A percentile compares a stretch with the other conserved stretches of the same genome.
Evolutionary conservation across 2,888 invertebrate genomes (phyloP).

Genomic region (Thyatira batis): DNA sequence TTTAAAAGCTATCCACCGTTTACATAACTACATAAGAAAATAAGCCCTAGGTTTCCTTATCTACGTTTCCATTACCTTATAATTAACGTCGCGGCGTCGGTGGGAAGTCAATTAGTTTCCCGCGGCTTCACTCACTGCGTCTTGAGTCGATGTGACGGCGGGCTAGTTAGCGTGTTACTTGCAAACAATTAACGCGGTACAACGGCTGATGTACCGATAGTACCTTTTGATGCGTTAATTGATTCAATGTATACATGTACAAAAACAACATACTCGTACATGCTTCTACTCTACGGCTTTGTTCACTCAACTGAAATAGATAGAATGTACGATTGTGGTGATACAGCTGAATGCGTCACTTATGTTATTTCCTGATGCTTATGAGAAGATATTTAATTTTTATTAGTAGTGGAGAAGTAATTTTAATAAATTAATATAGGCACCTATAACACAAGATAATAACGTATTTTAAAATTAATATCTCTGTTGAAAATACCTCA

Average conservation of each 20-base stretch:
- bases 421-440: too few relatives aligned
- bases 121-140: conserved; percentile 23
- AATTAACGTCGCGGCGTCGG: conserved; percentile 37
- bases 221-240: conserved; percentile 40
- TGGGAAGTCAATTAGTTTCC: conserved; percentile 30
- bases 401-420: too few relatives aligned
- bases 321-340: too few relatives aligned
- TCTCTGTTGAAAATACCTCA: too few relatives aligned
- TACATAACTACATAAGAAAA: not conserved
- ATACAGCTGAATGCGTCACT: too few relatives aligned
- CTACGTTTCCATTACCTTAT: conserved; percentile 45
- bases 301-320: too few relatives aligned
- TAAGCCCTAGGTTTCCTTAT: conserved; percentile 13
- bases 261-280: not conserved
- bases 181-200: conserved; percentile 59
- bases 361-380: too few relatives aligned
- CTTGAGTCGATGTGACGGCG: conserved; percentile 42
- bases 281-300: too few relatives aligned
- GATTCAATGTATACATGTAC: conserved; percentile 25
- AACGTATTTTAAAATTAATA: too few relatives aligned
- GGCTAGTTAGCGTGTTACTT: conserved; percentile 66
- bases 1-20: too few relatives aligned
- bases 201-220: conserved; percentile 25
- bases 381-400: too few relatives aligned
- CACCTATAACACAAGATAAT: too few relatives aligned